Evolutionary conservation across 2,888 invertebrate genomes (phyloP).

Genomic region (Chironomus tentans): DNA sequence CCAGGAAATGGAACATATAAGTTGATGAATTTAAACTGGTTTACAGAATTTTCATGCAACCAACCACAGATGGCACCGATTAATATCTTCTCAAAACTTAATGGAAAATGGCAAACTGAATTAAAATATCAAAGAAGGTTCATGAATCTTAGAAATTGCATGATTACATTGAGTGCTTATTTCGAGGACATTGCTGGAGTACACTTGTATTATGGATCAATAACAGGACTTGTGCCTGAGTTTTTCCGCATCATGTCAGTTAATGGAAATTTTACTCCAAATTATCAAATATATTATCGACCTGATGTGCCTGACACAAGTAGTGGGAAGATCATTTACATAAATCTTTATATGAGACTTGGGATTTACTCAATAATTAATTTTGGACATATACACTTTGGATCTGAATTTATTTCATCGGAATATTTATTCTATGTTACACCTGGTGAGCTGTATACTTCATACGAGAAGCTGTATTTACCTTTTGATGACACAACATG

Average conservation of each 20-base stretch:
- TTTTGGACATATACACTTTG: neutral
- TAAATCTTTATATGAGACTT: neutral
- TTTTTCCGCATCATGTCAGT: too few species aligned
- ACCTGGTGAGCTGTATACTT: neutral
- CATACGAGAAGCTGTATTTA: neutral
- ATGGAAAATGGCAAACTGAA: neutral
- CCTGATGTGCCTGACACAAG: too few species aligned
- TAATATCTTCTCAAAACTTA: neutral
- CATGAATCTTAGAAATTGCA: neutral
- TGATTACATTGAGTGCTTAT: neutral
- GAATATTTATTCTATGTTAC: neutral
- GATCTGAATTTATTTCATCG: neutral
- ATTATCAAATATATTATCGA: too few species aligned
- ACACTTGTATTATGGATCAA: neutral
- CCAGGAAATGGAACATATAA: too few species aligned
- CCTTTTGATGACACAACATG: neutral
- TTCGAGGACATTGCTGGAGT: neutral
- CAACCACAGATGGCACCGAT: too few species aligned
- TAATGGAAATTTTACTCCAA: too few species aligned
- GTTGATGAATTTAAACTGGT: too few species aligned
- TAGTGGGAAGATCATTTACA: too few species aligned
- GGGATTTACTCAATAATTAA: too few species aligned
- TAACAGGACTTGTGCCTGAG: too few species aligned
- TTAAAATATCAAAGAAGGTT: neutral
- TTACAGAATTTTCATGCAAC: too few species aligned